These are phyloP conservation scores for Drosophila triauraria DNA, from an alignment of 1,140 invertebrate genomes.

Conservation along the genomic window DNA sequence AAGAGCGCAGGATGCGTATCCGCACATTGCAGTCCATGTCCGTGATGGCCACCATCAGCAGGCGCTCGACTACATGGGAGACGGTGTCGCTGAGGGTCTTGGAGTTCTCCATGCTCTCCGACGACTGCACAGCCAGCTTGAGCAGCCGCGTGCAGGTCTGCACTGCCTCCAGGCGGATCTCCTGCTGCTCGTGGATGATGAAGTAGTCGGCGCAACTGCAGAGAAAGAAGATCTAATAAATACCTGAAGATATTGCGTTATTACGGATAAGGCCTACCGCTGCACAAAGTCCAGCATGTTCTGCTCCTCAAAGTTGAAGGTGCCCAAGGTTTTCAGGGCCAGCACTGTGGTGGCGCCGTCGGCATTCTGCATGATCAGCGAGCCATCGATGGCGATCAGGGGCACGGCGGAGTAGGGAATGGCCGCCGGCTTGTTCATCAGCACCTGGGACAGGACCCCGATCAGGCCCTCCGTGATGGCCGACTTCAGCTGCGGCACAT, in stretches of 20 bases:
- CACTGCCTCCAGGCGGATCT: constrained; percentile 97
- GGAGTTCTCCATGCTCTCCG: constrained; percentile 87
- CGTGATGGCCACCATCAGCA: constrained; percentile 97
- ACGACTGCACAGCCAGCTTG: constrained; percentile 90
- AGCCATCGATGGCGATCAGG: constrained; percentile 59
- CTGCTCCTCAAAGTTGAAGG: constrained; percentile 98
- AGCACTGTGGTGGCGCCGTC: constrained; percentile 95
- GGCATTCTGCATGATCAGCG: constrained; percentile 72
- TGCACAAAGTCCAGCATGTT: constrained; percentile 96
- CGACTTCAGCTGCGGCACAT: constrained; percentile 94
- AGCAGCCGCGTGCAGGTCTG: constrained; percentile 96
- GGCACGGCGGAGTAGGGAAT: constrained; percentile 85
- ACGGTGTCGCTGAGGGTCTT: constrained; percentile 94
- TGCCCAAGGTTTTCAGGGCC: constrained; percentile 96
- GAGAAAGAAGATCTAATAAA: not conserved
- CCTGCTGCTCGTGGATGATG: constrained; percentile 95
- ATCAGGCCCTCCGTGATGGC: constrained; percentile 97
- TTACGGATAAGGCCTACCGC: constrained; percentile 83
- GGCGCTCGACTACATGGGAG: constrained; percentile 94
- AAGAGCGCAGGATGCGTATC: constrained; percentile 95
- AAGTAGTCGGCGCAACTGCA: constrained; percentile 94
- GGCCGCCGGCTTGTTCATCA: constrained; percentile 94
- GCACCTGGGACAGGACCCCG: constrained; percentile 93
- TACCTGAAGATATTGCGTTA: no score
- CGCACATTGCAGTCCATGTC: constrained; percentile 98